A percentile compares a stretch with the other conserved stretches of the same genome.
phyloP scores from a whole-genome alignment of 2,797 vertebrate species.

The Pygocentrus nattereri region DNA sequence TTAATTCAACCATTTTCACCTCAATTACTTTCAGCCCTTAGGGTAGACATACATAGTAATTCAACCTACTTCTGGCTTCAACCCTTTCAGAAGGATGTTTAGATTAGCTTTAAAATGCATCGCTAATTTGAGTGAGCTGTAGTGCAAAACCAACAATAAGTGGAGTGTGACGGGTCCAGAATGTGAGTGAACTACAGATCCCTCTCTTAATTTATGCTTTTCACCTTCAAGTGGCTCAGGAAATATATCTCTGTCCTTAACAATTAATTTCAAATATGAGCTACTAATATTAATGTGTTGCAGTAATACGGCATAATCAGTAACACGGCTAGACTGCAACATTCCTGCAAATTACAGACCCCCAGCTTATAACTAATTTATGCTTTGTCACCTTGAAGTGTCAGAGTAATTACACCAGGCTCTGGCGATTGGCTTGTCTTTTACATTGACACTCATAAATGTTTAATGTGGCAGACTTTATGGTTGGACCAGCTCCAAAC shows the following conservation, averaged over 20 bases:
- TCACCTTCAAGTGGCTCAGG: neutral
- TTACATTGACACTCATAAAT: slow-evolving; percentile 60
- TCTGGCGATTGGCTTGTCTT: slow-evolving; percentile 37
- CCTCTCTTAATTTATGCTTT: neutral
- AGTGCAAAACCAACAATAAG: slow-evolving; percentile 14
- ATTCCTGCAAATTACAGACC: neutral
- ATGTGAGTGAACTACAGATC: neutral
- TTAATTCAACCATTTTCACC: neutral
- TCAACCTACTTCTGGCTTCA: neutral
- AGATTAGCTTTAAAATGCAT: neutral
- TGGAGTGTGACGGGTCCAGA: neutral
- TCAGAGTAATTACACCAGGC: slow-evolving; percentile 45
- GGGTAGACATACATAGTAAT: neutral
- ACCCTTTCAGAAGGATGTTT: slow-evolving; percentile 11
- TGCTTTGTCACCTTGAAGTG: slow-evolving; percentile 43
- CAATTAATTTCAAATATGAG: neutral
- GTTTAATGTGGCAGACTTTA: slow-evolving; percentile 62
- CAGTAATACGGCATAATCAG: neutral
- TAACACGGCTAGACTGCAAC: neutral
- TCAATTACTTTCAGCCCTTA: neutral
- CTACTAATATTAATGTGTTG: neutral
- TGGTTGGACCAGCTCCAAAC: neutral
- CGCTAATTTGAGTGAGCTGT: neutral
- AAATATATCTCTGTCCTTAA: neutral
- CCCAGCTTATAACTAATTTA: slow-evolving; percentile 12